Evolutionary conservation across 2,888 invertebrate species (phyloP), one percentile per base, ranked within the genome.

Genomic region (Falcaria lacertinaria): DNA sequence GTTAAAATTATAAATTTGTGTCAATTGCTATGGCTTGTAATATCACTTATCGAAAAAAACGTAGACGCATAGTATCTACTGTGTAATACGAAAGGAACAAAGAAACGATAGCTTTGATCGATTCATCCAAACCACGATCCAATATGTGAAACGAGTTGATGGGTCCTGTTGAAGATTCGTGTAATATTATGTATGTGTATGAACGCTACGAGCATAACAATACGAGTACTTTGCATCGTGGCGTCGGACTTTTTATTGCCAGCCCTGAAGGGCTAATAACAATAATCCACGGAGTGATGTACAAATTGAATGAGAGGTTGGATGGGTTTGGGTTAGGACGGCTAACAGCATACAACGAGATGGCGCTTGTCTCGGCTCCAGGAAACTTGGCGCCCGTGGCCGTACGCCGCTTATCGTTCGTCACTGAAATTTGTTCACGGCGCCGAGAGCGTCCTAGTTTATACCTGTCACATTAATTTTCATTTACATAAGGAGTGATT

Each of bases 381-480:
- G 64, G 67, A 66, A 60, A 64, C 50, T 54, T 60, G 74, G 72
- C 74, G 70, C 75, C 75, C 19, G 33, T 48, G 58, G 45, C 49
- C 53, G 56, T 28, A 11, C 28, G 11, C 8, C 11, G 28, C 63
- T 61, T 58, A 63, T 74, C 61, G 22, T 64, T 61, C 59, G 62
- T 74, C 61, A 67, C 48, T 55, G 48, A 54, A 64, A 71, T 76
- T 72, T 76, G 73, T 77, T 78, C 75, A 69, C 71, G 50, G 40
- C 48, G 50, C 54, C 45, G 54, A 49, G 47, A 51, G 48, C 63
- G 69, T 61, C 69, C 64, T 53, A 68, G 45, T 67, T 74, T 60
- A 52, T 65, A 64, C 57, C 58, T 64, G 57, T 45, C 52, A 48
- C 54, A 53, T 59, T 60, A 49, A 54, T 43, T 52, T 48, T 45